Evolutionary conservation across 1,140 invertebrate genomes (phyloP), one percentile per base, ranked within the genome.

Genomic region (Drosophila sulfurigaster): DNA sequence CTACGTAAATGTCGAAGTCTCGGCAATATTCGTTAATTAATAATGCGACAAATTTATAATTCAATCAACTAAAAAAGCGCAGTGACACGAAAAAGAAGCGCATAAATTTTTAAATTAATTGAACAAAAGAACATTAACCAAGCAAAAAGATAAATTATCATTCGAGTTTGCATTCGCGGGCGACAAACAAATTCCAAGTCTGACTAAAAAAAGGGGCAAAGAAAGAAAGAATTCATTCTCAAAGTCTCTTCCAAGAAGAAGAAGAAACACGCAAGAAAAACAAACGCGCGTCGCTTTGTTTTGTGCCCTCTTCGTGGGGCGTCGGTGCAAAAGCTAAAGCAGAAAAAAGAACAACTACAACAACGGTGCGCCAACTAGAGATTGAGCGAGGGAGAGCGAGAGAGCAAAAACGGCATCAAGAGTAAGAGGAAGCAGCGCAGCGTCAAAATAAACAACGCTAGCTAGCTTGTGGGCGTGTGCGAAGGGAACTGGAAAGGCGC

Each of bases 1-100:
- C 83, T 46, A 64, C 62, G 45, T 82, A 69, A 74, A 81, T 85
- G 83, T 78, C 77, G 74, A 89, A 74, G 85, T 80, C 32, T 32
- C 32, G 32, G 66, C 73, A 71, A 69, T 63, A 79, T 71, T 88
- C 66, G 64, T 85, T 87, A 72, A 66, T 76, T 52, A 69, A 75
- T 62, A 75, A 72, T 86, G 82, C 59, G 58, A 87, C 71, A 60
- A 66, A 68, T 67, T 67, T 60, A 66, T 51, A 73, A 80, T 70
- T 70, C 45, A 66, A 51, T 30, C 64, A 56, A 74, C 48, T 48
- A 35, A 52, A 75, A 48, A 38, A 25, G 20, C 35, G 35, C 35
- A 56, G 43, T 38, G 62, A 13, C 67, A 52, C 41, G 20, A 41
- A 41, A 45, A 16, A 62, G 30, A 59, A 60, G 13, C 20, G 57